These are phyloP conservation scores for Neogobius melanostomus DNA, from an alignment of 2,113 vertebrate species.

Conservation along the genomic window DNA sequence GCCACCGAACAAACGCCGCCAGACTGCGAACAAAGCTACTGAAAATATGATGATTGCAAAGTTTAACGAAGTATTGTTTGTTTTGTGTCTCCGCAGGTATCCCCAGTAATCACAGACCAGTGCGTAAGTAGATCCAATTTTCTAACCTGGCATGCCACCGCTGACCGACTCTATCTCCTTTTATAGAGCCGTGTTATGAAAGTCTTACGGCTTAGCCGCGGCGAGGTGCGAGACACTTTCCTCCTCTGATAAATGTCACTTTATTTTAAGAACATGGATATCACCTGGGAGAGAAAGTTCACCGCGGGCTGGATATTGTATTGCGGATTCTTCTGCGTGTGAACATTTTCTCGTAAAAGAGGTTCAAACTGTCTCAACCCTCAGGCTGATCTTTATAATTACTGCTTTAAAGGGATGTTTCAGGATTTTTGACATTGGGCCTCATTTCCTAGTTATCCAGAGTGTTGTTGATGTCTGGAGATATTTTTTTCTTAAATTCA, in stretches of 20 bases:
- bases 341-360: not conserved
- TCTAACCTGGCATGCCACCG: conserved; percentile 42
- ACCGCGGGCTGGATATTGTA: not conserved
- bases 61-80: conserved; percentile 34
- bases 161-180: conserved; percentile 26
- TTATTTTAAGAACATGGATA: not conserved
- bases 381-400: not conserved
- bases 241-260: not conserved
- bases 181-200: conserved; percentile 7
- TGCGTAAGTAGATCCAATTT: conserved; percentile 86
- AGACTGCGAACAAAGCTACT: conserved; percentile 14
- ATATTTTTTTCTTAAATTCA: too few species aligned
- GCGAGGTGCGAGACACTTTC: not conserved
- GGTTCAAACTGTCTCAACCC: conserved; percentile 5
- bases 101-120: conserved; percentile 91
- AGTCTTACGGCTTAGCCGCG: not conserved
- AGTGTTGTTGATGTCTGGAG: too few species aligned
- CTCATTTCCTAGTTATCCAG: too few species aligned
- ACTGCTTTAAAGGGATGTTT: too few species aligned
- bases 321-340: not conserved
- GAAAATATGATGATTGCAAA: conserved; percentile 9
- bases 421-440: too few species aligned
- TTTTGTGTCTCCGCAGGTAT: conserved; percentile 82
- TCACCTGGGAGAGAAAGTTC: not conserved
- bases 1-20: conserved; percentile 15